Conservation (phyloP, 2,888 invertebrate species). For the Petrolisthes manimaculis region DNA sequence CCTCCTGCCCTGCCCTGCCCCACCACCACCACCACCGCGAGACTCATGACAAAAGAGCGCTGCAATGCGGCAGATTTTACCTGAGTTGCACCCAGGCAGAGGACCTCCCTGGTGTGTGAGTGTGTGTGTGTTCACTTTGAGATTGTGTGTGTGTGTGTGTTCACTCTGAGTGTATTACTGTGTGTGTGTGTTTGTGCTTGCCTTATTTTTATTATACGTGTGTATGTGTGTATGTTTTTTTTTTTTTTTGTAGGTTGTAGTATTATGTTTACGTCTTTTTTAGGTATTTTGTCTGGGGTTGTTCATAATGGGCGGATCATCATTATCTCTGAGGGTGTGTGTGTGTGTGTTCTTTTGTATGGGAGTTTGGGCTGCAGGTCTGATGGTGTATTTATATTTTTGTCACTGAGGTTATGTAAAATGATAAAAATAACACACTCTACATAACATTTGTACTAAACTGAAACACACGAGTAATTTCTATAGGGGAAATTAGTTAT, state of each 20-base stretch:
- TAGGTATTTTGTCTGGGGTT: too few relatives aligned
- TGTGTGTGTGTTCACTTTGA: background rate
- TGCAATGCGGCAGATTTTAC: slow-evolving; percentile 15
- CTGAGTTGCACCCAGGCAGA: background rate
- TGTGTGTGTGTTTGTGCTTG: background rate
- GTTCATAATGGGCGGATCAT: too few relatives aligned
- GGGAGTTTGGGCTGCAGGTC: too few relatives aligned
- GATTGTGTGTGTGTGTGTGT: background rate
- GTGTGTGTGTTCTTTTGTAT: too few relatives aligned
- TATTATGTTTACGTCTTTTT: background rate
- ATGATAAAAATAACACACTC: too few relatives aligned
- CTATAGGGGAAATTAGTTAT: too few relatives aligned
- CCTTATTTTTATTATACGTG: background rate
- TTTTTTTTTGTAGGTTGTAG: background rate
- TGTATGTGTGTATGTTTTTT: background rate
- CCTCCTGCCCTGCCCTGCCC: background rate
- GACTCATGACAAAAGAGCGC: slow-evolving; percentile 7
- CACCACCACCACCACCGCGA: background rate
- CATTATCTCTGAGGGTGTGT: too few relatives aligned
- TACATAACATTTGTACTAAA: too few relatives aligned
- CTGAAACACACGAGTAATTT: too few relatives aligned
- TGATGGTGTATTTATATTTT: too few relatives aligned
- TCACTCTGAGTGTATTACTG: too few relatives aligned
- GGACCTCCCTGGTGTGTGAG: background rate
- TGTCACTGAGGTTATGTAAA: too few relatives aligned